Evolutionary conservation across 2,113 vertebrate species (phyloP), one percentile per base, ranked within the genome.

Genomic region (Fregetta grallaria): DNA sequence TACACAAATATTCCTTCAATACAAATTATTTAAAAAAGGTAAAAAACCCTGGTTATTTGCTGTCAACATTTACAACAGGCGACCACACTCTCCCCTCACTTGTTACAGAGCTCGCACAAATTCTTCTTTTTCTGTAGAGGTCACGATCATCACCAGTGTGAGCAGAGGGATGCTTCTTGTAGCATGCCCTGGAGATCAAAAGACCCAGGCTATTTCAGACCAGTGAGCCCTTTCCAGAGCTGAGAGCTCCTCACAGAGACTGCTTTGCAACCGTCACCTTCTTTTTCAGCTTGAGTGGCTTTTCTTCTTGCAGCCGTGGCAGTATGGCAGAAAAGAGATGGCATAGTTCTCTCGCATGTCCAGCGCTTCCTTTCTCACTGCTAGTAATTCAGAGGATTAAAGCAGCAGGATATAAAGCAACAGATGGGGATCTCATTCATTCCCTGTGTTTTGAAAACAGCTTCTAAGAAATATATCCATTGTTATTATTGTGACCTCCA

Each of bases 351-450:
- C 72, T 75, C 1, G 0, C 5, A 1, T 40, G 61, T 92, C 68
- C 94, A 72, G 52, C 0, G 1, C 34, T 89, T 86, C 65, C 74
- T 81, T 80, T 75, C 73, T 84, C 44, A 14, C n/a, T 95, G 72
- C 44, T 75, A 67, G 68, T 65, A 79, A 81, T 84, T 92, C 88
- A 86, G 73, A 71, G 88, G 94, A 91, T 94, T 94, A 95, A 95
- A 93, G 40, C 68, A 87, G 76, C 47, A 89, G 76, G 65, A 81
- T 92, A 81, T 66, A 94, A 80, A 96, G 67, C 42, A 93, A 82
- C 96, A 95, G 95, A 93, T 97, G 88, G 92, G 90, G 95, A 90
- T 95, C 91, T 95, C 61, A 80, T 95, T 96, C 75, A 63, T 96
- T 92, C 83, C 32, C n/a, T 9, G 11, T 59, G 63, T 61, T 93